phyloP scores from a whole-genome alignment of 2,888 invertebrate genomes.

The Zygothrica quintamaculata region DNA sequence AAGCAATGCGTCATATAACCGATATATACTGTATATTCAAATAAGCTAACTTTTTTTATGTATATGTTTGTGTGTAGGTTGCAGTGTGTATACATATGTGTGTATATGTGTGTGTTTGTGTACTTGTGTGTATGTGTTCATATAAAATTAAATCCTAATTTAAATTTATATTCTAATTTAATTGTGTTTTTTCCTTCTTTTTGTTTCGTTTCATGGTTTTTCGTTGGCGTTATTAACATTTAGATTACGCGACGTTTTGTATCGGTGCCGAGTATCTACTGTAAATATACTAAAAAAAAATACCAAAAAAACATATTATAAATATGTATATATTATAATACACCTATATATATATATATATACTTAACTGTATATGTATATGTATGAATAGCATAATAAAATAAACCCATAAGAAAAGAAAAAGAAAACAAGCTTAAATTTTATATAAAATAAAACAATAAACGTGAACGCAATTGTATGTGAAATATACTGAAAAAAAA shows the following conservation, averaged over 20 bases:
- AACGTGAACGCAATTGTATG: slow-evolving; percentile 32
- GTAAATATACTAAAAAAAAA: slow-evolving; percentile 79
- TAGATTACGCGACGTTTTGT: slow-evolving; percentile 85
- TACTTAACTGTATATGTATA: too few species aligned
- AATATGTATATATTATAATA: slow-evolving; percentile 40
- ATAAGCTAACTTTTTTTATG: too few species aligned
- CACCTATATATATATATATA: slow-evolving; percentile 17
- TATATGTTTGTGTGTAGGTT: too few species aligned
- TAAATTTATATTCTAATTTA: slow-evolving; percentile 66
- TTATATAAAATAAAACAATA: slow-evolving; percentile 29
- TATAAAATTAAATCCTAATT: slow-evolving; percentile 46
- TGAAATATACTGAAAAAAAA: slow-evolving; percentile 27
- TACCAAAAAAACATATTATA: slow-evolving; percentile 41
- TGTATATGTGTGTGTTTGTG: slow-evolving; percentile 12
- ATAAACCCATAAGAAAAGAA: too few species aligned
- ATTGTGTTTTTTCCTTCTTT: slow-evolving; percentile 74
- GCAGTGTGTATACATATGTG: slow-evolving; percentile 21
- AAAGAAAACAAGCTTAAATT: slow-evolving; percentile 30
- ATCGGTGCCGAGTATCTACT: slow-evolving; percentile 85
- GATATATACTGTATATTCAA: too few species aligned
- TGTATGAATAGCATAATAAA: too few species aligned
- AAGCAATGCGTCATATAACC: too few species aligned
- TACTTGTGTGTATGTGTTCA: slow-evolving; percentile 10
- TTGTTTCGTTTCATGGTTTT: slow-evolving; percentile 83
- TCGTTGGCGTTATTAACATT: slow-evolving; percentile 82